Conservation (phyloP, 2,888 invertebrate genomes). For the Penaeus monodon region DNA sequence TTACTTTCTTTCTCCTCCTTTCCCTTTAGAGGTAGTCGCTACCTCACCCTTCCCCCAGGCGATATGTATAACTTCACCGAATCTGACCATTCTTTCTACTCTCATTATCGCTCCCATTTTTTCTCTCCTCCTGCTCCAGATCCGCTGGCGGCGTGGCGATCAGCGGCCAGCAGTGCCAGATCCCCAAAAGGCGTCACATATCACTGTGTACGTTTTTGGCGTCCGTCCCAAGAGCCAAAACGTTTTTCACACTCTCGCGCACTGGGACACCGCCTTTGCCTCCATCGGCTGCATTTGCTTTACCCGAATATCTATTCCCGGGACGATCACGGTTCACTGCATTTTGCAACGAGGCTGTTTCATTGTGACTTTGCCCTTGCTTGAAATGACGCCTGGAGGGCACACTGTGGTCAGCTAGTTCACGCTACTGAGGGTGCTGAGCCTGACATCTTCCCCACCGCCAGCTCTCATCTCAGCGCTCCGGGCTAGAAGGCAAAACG, state of each 20-base stretch:
- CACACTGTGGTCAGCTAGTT: constrained; percentile 52
- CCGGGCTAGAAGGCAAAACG: constrained; percentile 49
- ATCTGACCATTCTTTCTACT: too few species aligned
- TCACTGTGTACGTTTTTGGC: too few species aligned
- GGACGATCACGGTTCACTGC: background rate
- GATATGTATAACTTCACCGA: too few species aligned
- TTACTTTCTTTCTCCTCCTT: background rate
- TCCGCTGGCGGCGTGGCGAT: too few species aligned
- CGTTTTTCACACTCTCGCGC: too few species aligned
- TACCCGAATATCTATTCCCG: constrained; percentile 1
- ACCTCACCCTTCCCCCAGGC: too few species aligned
- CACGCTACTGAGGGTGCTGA: constrained; percentile 38
- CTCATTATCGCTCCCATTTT: too few species aligned
- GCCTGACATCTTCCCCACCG: constrained; percentile 43
- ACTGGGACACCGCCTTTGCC: too few species aligned
- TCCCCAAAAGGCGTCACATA: too few species aligned
- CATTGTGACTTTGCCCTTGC: background rate
- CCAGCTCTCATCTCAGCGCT: constrained; percentile 47
- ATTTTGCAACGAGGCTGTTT: background rate
- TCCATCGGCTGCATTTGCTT: background rate
- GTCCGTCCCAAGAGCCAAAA: too few species aligned
- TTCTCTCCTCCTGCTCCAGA: too few species aligned
- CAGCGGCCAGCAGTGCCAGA: too few species aligned
- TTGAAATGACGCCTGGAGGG: constrained; percentile 35
- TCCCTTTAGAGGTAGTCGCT: background rate